phyloP scores from a whole-genome alignment of 2,113 vertebrate species.

The Pelusios castaneus region DNA sequence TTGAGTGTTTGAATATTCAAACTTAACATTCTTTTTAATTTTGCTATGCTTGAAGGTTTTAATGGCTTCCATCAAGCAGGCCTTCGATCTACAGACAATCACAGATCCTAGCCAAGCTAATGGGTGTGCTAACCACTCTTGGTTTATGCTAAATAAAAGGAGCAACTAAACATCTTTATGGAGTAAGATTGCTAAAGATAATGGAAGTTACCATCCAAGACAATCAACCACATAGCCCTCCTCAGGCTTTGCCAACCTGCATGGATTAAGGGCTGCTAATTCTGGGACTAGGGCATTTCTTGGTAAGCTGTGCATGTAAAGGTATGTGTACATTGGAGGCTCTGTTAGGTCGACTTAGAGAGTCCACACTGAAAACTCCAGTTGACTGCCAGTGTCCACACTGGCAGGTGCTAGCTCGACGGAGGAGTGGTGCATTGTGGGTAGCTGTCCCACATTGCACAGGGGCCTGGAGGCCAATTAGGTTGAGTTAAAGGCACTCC shows the following conservation, averaged over 20 bases:
- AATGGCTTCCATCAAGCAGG: background rate
- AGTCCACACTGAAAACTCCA: no score
- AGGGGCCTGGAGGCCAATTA: no score
- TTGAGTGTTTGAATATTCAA: background rate
- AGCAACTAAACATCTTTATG: background rate
- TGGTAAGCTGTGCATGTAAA: background rate
- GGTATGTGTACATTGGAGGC: no score
- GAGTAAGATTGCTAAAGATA: background rate
- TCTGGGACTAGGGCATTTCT: background rate
- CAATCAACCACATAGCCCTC: background rate
- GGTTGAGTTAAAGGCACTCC: no score
- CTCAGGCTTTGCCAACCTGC: background rate
- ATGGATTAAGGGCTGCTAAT: background rate
- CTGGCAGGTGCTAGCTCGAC: no score
- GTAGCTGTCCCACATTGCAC: no score
- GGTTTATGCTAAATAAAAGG: background rate
- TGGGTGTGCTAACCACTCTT: background rate
- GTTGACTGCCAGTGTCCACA: no score
- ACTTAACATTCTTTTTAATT: background rate
- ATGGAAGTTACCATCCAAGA: background rate
- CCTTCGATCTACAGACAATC: background rate
- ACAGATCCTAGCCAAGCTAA: background rate
- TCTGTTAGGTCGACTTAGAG: no score
- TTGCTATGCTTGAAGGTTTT: background rate
- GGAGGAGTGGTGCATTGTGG: no score